A percentile compares a stretch with the other conserved stretches of the same genome.
These are phyloP conservation scores for Tyrannus savana DNA, from an alignment of 2,113 vertebrate species.

Conservation along the genomic window DNA sequence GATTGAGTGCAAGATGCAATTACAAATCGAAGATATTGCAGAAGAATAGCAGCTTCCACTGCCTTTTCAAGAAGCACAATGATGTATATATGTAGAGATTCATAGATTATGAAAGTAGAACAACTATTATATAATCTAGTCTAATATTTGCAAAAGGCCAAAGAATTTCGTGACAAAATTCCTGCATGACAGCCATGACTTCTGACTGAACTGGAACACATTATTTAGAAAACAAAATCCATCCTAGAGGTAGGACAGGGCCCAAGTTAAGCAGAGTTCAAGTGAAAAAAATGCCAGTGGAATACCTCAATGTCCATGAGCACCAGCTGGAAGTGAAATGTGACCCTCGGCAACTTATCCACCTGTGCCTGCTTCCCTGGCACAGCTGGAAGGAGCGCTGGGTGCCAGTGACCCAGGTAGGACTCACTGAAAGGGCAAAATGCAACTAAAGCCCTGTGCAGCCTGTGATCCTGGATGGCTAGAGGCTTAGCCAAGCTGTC, in stretches of 20 bases:
- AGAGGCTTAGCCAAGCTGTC: neutral
- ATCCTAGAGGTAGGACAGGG: neutral
- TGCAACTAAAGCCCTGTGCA: neutral
- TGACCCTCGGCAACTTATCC: neutral
- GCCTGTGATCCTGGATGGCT: neutral
- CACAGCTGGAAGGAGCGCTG: neutral
- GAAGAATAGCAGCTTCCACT: neutral
- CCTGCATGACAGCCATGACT: neutral
- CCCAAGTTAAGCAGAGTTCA: neutral
- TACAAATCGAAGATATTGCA: neutral
- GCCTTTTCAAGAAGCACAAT: neutral
- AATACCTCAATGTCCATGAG: neutral
- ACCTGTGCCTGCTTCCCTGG: fast-evolving
- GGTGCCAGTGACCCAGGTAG: fast-evolving
- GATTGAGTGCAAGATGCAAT: neutral
- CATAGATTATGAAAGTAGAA: neutral
- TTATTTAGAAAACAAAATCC: neutral
- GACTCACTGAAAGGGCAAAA: neutral
- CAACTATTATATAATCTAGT: neutral
- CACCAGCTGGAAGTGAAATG: neutral
- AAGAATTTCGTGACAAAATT: neutral
- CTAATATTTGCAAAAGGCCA: neutral
- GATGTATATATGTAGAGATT: neutral
- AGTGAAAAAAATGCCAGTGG: fast-evolving
- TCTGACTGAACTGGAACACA: neutral